phyloP scores from a whole-genome alignment of 2,113 vertebrate species.

The Dasypus novemcinctus region DNA sequence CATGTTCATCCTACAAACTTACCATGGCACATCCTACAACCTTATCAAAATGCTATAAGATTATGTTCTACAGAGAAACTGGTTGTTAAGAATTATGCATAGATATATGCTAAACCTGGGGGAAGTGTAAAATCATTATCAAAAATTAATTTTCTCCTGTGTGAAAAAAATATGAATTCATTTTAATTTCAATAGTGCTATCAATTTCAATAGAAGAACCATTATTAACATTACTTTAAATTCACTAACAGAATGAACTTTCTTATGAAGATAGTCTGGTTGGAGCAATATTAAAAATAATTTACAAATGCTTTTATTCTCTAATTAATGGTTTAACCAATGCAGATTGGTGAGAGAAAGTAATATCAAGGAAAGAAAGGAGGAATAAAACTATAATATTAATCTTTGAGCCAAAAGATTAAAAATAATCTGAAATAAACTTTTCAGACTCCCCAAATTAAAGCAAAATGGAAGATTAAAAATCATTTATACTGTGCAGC shows the following conservation, averaged over 20 bases:
- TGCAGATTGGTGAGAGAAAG: conserved; percentile 42
- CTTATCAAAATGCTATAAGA: not conserved
- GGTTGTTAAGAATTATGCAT: conserved; percentile 54
- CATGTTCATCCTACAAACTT: not conserved
- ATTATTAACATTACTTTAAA: conserved; percentile 74
- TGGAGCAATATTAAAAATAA: conserved; percentile 68
- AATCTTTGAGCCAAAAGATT: conserved; percentile 43
- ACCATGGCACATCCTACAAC: not conserved
- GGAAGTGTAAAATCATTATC: conserved; percentile 57
- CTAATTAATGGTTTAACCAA: conserved; percentile 69
- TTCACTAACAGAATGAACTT: conserved; percentile 74
- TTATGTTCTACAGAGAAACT: conserved; percentile 20
- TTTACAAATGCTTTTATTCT: conserved; percentile 68
- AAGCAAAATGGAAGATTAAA: conserved; percentile 43
- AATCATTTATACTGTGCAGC: not conserved
- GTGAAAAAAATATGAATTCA: conserved; percentile 62
- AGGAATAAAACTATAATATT: conserved; percentile 50
- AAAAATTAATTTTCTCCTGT: conserved; percentile 74
- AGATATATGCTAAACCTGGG: conserved; percentile 31
- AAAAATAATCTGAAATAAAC: conserved; percentile 60
- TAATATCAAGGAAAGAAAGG: conserved; percentile 47
- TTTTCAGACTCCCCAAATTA: conserved; percentile 15
- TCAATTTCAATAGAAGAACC: conserved; percentile 59
- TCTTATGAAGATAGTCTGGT: conserved; percentile 67
- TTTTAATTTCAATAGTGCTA: conserved; percentile 57